Evolutionary conservation across 2,888 invertebrate genomes (phyloP), one percentile per base, ranked within the genome.

Genomic region (Torymus aiolomorphi): DNA sequence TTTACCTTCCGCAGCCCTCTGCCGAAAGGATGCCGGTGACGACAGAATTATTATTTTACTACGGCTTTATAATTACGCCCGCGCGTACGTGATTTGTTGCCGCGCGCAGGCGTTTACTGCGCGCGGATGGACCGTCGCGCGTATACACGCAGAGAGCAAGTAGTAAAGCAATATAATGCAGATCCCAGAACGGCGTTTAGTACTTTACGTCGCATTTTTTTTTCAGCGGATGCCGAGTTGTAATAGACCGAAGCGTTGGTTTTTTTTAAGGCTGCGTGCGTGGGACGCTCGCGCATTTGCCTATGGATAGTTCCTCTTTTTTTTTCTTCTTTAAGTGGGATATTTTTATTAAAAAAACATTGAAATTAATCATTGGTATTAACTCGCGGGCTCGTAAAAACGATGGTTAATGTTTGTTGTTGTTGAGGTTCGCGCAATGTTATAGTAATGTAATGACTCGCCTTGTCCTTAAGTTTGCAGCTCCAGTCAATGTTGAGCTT

Each of bases 21-120:
- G 24, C 24, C n/a, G 54, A 14, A 67, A 67, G 20, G 69, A 65
- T 57, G 62, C 31, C 13, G 63, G 66, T 56, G 78, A 31, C 67
- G 51, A 69, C 59, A 73, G 52, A 78, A 76, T 81, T 81, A 81
- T 81, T 66, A 81, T 65, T 81, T 78, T 81, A 81, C 69, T 78
- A 75, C 63, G 67, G 72, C 42, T 76, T 75, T 78, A 42, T 42
- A 78, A 81, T 76, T 52, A 69, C 59, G 18, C 72, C 75, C 78
- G 71, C 16, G 14, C 42, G 42, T 10, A 42, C 42, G 8, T 71
- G 70, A 78, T 78, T 75, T 72, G 71, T 75, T 49, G 62, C 61
- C 66, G 65, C 73, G 65, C 67, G 8, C 8, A 42, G 5, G 8
- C 42, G 42, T 65, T 76, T 69, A 72, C 31, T 31, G 49, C 66